phyloP scores from a whole-genome alignment of 2,113 vertebrate species.

The Heterocephalus glaber region DNA sequence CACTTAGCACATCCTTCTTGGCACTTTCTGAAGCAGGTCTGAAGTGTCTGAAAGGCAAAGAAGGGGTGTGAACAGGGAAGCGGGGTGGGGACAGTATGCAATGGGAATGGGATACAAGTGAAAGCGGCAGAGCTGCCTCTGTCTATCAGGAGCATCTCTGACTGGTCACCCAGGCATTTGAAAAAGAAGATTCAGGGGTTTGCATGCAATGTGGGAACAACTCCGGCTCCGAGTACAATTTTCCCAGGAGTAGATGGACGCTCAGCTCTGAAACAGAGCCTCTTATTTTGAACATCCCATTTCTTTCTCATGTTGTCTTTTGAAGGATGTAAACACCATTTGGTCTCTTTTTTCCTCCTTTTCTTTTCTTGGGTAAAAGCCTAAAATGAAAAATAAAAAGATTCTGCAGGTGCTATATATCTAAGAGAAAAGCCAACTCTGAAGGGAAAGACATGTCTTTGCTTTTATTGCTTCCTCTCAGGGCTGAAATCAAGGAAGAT shows the following conservation, averaged over 20 bases:
- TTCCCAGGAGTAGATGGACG: background rate
- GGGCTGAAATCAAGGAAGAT: constrained; percentile 25
- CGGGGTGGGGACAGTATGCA: background rate
- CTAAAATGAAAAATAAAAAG: constrained; percentile 66
- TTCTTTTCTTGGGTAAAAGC: constrained; percentile 67
- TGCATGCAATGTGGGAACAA: background rate
- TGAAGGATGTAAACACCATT: constrained; percentile 57
- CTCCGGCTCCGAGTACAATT: background rate
- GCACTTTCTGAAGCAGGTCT: background rate
- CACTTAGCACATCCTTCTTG: background rate
- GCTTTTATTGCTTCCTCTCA: constrained; percentile 52
- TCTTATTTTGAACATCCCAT: constrained; percentile 46
- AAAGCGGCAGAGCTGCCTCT: constrained; percentile 76
- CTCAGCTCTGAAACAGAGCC: background rate
- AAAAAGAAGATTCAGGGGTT: background rate
- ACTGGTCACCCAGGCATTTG: constrained; percentile 40
- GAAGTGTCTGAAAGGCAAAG: constrained; percentile 60
- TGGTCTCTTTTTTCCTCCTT: background rate
- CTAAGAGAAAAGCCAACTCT: constrained; percentile 49
- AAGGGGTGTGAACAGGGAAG: constrained; percentile 58
- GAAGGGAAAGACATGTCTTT: background rate
- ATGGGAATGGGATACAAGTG: constrained; percentile 79
- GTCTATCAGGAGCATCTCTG: constrained; percentile 82
- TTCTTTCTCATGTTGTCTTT: constrained; percentile 44
- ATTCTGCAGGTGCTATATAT: constrained; percentile 1